These are phyloP conservation scores for Drosophila paulistorum DNA, from an alignment of 1,140 invertebrate genomes.

Conservation along the genomic window DNA sequence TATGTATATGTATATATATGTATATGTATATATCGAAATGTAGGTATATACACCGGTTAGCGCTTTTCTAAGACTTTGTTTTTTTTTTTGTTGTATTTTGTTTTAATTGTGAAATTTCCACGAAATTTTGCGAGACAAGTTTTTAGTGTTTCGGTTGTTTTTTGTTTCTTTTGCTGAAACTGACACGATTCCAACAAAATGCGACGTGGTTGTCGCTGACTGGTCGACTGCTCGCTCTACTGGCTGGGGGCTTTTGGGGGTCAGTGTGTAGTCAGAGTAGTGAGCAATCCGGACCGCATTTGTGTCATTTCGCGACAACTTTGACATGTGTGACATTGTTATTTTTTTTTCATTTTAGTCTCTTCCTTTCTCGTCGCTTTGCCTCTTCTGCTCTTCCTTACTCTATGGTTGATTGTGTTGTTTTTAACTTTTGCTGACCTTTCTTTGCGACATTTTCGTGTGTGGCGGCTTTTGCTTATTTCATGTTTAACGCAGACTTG, in stretches of 20 bases:
- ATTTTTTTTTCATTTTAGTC: slow-evolving; percentile 38
- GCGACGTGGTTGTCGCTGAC: slow-evolving; percentile 31
- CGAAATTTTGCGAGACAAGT: slow-evolving; percentile 70
- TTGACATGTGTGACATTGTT: slow-evolving; percentile 82
- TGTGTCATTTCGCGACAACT: slow-evolving; percentile 81
- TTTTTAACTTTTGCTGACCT: slow-evolving; percentile 34
- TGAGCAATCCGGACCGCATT: slow-evolving; percentile 78
- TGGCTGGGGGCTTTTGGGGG: slow-evolving; percentile 33
- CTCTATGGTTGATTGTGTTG: slow-evolving; percentile 18
- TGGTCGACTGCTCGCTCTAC: slow-evolving; percentile 22
- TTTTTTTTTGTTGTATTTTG: slow-evolving; percentile 61
- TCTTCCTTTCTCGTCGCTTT: slow-evolving; percentile 22
- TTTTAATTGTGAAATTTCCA: slow-evolving; percentile 81
- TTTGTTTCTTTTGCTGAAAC: slow-evolving; percentile 53
- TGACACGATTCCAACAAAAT: slow-evolving; percentile 71
- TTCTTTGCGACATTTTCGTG: slow-evolving; percentile 70
- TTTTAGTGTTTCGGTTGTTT: slow-evolving; percentile 51
- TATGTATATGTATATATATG: not conserved
- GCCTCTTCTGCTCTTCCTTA: slow-evolving; percentile 11
- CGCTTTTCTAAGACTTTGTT: slow-evolving; percentile 70
- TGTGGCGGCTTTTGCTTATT: slow-evolving; percentile 48
- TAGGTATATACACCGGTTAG: slow-evolving; percentile 70
- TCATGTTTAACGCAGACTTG: slow-evolving; percentile 64
- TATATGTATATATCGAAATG: not conserved
- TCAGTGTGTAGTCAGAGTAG: slow-evolving; percentile 30